Evolutionary conservation across 2,888 invertebrate genomes (phyloP), one percentile per base, ranked within the genome.

Genomic region (Aspidiotus destructor): DNA sequence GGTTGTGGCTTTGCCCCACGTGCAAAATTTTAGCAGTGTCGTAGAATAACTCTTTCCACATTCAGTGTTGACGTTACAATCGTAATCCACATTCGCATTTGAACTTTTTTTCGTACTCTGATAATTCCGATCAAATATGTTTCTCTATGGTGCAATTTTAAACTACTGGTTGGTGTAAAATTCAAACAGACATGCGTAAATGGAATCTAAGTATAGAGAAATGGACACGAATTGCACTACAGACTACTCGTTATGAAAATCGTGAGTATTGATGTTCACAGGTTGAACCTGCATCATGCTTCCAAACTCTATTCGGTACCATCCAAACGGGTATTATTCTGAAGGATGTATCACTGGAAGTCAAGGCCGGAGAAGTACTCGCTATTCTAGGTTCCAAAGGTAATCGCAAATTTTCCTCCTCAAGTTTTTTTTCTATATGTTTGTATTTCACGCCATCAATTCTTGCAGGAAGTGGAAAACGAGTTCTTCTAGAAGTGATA

Each of bases 301-400:
- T 86, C 72, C 87, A 88, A 76, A 81, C 85, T 65, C 73, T 88
- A 64, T 85, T 88, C 57, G 90, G 90, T 0, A 87, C 85, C 41
- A 85, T 89, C 68, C 88, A 88, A 75, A 88, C 88, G 1, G 91
- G 90, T 0, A 84, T 93, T 44, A 92, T 96, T 68, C 82, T 96
- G 13, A 92, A 95, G 78, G 94, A 95, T 80, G 92, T 96, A 8
- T 92, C 91, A 17, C 84, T 95, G 74, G 88, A 88, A 71, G 91
- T 95, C 0, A 88, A 90, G 75, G 91, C 92, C 62, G 95, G 95
- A 7, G 95, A 96, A 78, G 90, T 96, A 65, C 86, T 95, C 75
- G 95, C 95, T 44, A 86, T 96, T 70, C 80, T 95, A 54, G 96
- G 96, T 10, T 93, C 94, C 0, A 93, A 93, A 82, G 94, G 93